Evolutionary conservation across 2,888 invertebrate species (phyloP).

Genomic region (Stenoptilia bipunctidactyla): DNA sequence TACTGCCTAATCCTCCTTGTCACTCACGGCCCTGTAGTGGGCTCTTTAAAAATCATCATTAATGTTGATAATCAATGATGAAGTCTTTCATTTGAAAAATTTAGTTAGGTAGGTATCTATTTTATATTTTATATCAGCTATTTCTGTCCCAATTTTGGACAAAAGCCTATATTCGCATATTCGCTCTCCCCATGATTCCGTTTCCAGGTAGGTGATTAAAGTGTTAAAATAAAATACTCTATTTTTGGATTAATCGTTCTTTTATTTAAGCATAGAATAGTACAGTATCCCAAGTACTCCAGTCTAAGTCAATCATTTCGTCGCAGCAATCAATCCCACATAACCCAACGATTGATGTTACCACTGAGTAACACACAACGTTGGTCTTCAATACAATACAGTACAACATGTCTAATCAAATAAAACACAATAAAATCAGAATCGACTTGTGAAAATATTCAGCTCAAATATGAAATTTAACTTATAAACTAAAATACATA

Average conservation of each 20-base stretch:
- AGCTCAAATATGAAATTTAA: conserved; percentile 24
- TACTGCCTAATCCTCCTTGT: too few species aligned
- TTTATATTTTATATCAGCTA: too few species aligned
- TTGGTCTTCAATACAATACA: neutral
- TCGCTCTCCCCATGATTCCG: too few species aligned
- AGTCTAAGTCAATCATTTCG: conserved; percentile 27
- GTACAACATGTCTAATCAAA: neutral
- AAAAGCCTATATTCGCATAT: too few species aligned
- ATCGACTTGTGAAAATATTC: neutral
- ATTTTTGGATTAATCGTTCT: conserved; percentile 54
- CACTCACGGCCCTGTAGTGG: too few species aligned
- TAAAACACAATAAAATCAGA: neutral
- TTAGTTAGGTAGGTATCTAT: too few species aligned
- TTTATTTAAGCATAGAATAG: conserved; percentile 70
- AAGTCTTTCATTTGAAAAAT: too few species aligned
- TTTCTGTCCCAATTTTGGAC: too few species aligned
- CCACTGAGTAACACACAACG: neutral
- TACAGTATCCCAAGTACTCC: conserved; percentile 60
- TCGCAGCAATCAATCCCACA: neutral
- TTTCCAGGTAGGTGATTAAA: too few species aligned
- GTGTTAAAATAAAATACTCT: conserved; percentile 17
- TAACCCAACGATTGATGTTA: neutral
- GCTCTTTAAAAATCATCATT: too few species aligned
- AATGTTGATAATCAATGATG: too few species aligned
- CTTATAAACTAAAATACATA: conserved; percentile 31